phyloP scores from a whole-genome alignment of 2,888 invertebrate species.

The Electrophaes corylata region DNA sequence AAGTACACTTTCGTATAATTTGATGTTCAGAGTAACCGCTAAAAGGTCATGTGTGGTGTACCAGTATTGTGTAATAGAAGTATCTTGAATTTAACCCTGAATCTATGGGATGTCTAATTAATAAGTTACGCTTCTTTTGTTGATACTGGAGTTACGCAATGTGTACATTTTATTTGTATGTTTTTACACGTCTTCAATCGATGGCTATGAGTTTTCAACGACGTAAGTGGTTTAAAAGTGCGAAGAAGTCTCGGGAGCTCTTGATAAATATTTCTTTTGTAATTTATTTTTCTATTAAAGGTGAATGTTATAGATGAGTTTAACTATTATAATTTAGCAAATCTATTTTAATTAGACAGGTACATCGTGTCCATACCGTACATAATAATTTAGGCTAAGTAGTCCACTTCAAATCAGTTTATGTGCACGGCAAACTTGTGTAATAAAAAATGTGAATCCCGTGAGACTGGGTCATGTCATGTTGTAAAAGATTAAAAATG shows the following conservation, averaged over 20 bases:
- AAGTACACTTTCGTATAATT: conserved; percentile 57
- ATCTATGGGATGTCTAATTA: conserved; percentile 16
- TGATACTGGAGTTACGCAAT: conserved; percentile 39
- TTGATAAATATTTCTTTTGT: conserved; percentile 45
- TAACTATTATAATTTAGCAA: conserved; percentile 63
- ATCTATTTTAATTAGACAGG: conserved; percentile 57
- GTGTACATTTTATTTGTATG: conserved; percentile 45
- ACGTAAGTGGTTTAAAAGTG: conserved; percentile 37
- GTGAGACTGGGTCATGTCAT: conserved; percentile 45
- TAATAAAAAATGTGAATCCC: conserved; percentile 45
- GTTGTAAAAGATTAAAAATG: conserved; percentile 49
- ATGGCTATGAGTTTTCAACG: conserved; percentile 53
- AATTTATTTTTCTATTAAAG: conserved; percentile 60
- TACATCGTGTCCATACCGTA: conserved; percentile 70
- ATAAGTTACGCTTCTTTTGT: conserved; percentile 7
- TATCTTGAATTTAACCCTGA: conserved; percentile 13
- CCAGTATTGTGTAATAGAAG: conserved; percentile 22
- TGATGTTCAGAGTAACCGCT: conserved; percentile 32
- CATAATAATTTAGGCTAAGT: conserved; percentile 60
- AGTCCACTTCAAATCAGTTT: conserved; percentile 62
- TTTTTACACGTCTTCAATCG: conserved; percentile 38
- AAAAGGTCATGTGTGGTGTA: conserved; percentile 19
- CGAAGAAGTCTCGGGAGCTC: conserved; percentile 38
- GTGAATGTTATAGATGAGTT: conserved; percentile 71
- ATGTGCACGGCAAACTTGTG: conserved; percentile 52